These are phyloP conservation scores for Augochlorella aurata DNA, from an alignment of 2,888 invertebrate genomes.

Conservation along the genomic window DNA sequence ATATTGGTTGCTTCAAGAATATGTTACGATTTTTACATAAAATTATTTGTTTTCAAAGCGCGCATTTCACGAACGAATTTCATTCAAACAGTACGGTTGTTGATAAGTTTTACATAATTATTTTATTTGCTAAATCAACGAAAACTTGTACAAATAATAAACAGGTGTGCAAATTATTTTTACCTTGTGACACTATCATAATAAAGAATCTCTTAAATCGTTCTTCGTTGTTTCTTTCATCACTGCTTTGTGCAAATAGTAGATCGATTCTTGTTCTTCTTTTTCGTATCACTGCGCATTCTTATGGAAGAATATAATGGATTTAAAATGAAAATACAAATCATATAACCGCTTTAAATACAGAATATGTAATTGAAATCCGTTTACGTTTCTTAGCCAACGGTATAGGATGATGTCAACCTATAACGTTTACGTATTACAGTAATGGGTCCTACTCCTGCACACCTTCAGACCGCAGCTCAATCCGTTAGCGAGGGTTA, in stretches of 20 bases:
- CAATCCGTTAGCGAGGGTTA: too few relatives aligned
- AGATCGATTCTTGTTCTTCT: background rate
- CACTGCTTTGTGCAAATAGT: background rate
- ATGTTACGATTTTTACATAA: background rate
- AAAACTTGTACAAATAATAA: background rate
- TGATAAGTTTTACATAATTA: background rate
- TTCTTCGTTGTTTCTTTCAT: constrained; percentile 21
- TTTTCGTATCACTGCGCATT: background rate
- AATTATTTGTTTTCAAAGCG: background rate
- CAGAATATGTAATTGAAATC: constrained; percentile 31
- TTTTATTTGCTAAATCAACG: background rate
- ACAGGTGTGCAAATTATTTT: constrained; percentile 34
- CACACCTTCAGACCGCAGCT: too few relatives aligned
- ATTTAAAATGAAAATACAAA: background rate
- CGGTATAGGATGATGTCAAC: constrained; percentile 9
- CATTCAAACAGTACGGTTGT: background rate
- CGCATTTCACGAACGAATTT: background rate
- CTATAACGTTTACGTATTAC: constrained; percentile 20
- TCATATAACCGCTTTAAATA: constrained; percentile 21
- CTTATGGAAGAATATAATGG: background rate
- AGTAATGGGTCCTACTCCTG: too few relatives aligned
- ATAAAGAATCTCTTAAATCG: constrained; percentile 31
- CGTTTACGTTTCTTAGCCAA: constrained; percentile 35
- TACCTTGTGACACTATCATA: constrained; percentile 36
- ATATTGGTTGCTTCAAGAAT: background rate